Evolutionary conservation across 2,113 vertebrate genomes (phyloP).

Genomic region (Limnothrissa miodon): DNA sequence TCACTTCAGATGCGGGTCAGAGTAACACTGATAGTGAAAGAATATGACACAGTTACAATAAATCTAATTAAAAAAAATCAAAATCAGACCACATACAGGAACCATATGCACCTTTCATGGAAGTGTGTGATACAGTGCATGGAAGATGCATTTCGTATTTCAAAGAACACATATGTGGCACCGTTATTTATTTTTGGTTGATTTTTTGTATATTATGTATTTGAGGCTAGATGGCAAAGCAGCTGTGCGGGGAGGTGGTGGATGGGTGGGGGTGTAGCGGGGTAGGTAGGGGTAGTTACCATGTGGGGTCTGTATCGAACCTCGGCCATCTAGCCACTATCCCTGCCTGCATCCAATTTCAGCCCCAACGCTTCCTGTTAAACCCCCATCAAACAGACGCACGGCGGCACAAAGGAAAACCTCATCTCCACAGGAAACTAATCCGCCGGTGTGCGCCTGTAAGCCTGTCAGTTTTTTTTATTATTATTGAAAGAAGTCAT

Average conservation of each 20-base stretch:
- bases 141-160: not conserved
- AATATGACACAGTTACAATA: not conserved
- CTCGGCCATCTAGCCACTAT: constrained; percentile 93
- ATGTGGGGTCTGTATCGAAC: constrained; percentile 92
- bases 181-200: not conserved
- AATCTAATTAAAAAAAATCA: not conserved
- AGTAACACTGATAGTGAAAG: constrained; percentile 10
- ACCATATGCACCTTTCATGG: not conserved
- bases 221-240: not conserved
- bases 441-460: constrained; percentile 94
- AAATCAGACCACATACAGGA: not conserved
- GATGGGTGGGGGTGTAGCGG: too few relatives aligned
- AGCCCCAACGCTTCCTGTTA: constrained; percentile 96
- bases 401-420: constrained; percentile 94
- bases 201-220: not conserved
- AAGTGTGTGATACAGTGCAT: not conserved
- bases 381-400: constrained; percentile 99
- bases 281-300: constrained; percentile 86
- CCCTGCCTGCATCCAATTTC: constrained; percentile 98
- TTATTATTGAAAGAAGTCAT: constrained; percentile 99
- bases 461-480: constrained; percentile 89
- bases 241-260: too few relatives aligned
- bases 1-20: constrained; percentile 10
- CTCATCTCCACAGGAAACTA: constrained; percentile 99
- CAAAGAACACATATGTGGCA: not conserved